Percentiles rank a stretch among this genome's conserved stretches.
Conservation (phyloP, 2,797 vertebrate genomes). For the Iguana delicatissima region DNA sequence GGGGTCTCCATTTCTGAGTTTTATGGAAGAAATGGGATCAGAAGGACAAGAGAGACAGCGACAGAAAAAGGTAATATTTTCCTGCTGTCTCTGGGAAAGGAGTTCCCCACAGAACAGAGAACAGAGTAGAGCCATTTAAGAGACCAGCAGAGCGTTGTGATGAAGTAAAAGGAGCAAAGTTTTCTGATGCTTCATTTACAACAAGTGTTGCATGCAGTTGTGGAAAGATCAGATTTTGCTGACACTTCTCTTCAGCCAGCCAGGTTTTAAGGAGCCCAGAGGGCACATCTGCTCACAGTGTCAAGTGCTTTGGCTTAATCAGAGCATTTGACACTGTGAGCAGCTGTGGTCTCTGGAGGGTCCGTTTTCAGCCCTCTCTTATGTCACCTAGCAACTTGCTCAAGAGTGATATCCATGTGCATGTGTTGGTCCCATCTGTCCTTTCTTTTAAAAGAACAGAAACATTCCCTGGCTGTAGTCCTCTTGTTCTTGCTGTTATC, state of each 20-base stretch:
- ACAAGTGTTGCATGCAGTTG: neutral
- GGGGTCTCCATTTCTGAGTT: neutral
- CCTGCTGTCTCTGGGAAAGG: neutral
- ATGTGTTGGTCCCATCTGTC: neutral
- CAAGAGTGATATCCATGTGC: neutral
- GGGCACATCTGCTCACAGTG: neutral
- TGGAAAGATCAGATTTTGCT: neutral
- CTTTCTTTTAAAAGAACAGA: neutral
- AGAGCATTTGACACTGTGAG: neutral
- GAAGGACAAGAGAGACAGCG: neutral
- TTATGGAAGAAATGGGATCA: neutral
- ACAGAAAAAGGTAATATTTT: neutral
- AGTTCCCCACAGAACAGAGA: neutral
- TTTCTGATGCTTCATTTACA: too few relatives aligned
- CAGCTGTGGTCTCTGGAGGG: constrained; percentile 15
- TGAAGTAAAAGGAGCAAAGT: neutral
- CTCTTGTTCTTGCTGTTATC: neutral
- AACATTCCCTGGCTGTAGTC: neutral
- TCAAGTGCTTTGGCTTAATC: neutral
- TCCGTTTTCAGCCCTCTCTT: neutral
- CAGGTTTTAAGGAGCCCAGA: neutral
- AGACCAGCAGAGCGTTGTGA: neutral
- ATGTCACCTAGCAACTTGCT: neutral
- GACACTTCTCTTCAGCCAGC: neutral
- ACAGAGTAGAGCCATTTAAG: neutral